Conservation (phyloP, 2,113 vertebrate species). For the Cebidichthys violaceus region DNA sequence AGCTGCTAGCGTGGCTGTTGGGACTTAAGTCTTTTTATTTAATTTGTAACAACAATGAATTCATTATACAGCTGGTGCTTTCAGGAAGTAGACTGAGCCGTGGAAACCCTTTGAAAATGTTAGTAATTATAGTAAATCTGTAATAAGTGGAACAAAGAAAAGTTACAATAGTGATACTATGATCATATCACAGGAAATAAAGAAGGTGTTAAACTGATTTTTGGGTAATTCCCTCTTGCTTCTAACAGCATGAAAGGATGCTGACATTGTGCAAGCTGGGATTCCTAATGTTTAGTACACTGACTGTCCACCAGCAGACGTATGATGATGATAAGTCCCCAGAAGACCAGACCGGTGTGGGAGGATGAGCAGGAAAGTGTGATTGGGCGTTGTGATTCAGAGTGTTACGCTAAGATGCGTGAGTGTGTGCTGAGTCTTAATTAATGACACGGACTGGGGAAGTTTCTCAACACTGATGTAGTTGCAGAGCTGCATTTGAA, state of each 20-base stretch:
- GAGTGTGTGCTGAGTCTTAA: neutral
- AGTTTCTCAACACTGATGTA: slow-evolving; percentile 15
- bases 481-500: neutral
- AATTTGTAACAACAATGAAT: neutral
- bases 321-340: slow-evolving; percentile 11
- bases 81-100: neutral
- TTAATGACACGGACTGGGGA: neutral
- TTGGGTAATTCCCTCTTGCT: neutral
- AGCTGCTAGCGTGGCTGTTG: too few species aligned
- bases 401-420: slow-evolving; percentile 1
- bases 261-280: slow-evolving; percentile 1
- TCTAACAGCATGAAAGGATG: neutral
- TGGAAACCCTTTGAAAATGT: neutral
- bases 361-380: slow-evolving; percentile 5
- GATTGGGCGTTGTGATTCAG: slow-evolving; percentile 25
- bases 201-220: neutral
- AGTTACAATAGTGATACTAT: neutral
- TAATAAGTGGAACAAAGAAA: neutral
- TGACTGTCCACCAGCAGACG: neutral
- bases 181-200: neutral
- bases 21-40: too few species aligned
- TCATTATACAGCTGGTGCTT: neutral
- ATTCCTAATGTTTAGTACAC: neutral
- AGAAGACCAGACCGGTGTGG: neutral
- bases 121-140: neutral